Percentiles rank a stretch among this genome's conserved stretches.
Evolutionary conservation across 1,140 invertebrate species (phyloP).

Genomic region (Papilio aristodemus): DNA sequence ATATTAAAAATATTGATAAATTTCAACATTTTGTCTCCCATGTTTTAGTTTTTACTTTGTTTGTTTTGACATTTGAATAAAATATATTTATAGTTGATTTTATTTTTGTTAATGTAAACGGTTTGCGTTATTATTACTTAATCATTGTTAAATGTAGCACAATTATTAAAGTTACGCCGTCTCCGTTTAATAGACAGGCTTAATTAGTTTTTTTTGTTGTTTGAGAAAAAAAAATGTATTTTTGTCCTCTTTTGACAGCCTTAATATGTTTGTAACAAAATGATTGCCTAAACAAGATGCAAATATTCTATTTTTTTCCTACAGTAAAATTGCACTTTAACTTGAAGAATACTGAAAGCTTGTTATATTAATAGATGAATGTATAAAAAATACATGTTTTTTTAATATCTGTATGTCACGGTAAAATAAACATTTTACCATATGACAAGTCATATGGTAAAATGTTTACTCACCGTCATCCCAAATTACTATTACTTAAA

Average conservation of each 20-base stretch:
- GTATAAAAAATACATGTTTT: neutral
- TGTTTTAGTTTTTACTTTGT: neutral
- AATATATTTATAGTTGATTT: neutral
- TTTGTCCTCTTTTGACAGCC: too few species aligned
- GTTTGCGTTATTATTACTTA: neutral
- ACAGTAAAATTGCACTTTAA: neutral
- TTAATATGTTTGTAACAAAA: too few species aligned
- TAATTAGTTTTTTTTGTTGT: too few species aligned
- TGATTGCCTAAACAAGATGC: too few species aligned
- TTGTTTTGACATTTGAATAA: neutral
- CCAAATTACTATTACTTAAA: too few species aligned
- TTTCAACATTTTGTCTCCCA: neutral
- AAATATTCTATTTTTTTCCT: neutral
- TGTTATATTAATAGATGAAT: neutral
- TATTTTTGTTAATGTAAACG: neutral
- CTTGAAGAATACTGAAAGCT: neutral
- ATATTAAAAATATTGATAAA: too few species aligned
- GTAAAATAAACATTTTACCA: neutral
- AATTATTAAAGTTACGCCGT: neutral
- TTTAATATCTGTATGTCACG: neutral
- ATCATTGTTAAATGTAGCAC: neutral
- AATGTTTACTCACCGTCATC: too few species aligned
- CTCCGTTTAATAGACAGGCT: neutral
- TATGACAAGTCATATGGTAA: neutral
- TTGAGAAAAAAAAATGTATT: too few species aligned